Percentiles rank a stretch among this genome's conserved stretches.
phyloP scores from a whole-genome alignment of 2,113 vertebrate genomes.

The Lipophrys pholis region DNA sequence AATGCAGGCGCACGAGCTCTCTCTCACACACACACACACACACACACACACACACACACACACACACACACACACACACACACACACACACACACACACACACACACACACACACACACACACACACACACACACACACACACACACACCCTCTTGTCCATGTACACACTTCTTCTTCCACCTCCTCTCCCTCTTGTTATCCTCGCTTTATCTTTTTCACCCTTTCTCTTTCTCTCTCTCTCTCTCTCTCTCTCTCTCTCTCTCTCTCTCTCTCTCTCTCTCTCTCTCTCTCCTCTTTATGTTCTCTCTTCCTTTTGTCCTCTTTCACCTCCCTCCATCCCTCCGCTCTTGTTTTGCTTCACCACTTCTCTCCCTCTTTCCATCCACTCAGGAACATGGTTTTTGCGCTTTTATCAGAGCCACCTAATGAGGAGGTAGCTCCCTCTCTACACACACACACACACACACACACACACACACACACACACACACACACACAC shows the following conservation, averaged over 20 bases:
- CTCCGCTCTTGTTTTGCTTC: constrained; percentile 15
- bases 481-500: constrained; percentile 5
- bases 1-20: constrained; percentile 47
- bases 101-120: no score
- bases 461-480: neutral
- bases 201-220: constrained; percentile 26
- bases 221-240: constrained; percentile 7
- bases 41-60: no score
- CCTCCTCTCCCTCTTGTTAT: constrained; percentile 6
- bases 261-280: neutral
- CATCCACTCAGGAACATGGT: constrained; percentile 45
- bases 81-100: no score
- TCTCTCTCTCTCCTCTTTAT: neutral
- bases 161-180: constrained; percentile 23
- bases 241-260: neutral
- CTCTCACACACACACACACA: constrained; percentile 33
- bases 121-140: no score
- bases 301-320: neutral
- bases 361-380: neutral
- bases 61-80: no score
- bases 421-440: constrained; percentile 66
- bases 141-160: no score
- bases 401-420: constrained; percentile 60
- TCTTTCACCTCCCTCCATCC: constrained; percentile 25
- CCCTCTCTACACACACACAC: constrained; percentile 35